Evolutionary conservation across 2,113 vertebrate species (phyloP).

Genomic region (Microcebus murinus): DNA sequence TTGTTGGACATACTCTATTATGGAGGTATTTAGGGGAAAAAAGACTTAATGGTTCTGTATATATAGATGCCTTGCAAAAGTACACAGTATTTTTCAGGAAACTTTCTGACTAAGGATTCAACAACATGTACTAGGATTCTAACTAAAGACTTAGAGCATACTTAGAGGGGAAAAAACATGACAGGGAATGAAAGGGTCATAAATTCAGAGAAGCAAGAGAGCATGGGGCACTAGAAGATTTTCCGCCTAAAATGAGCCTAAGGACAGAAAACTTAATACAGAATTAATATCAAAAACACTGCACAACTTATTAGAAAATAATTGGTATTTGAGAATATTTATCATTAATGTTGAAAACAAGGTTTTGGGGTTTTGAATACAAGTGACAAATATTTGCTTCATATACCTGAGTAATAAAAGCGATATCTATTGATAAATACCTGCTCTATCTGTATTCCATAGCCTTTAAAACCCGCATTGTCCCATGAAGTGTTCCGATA

Average conservation of each 20-base stretch:
- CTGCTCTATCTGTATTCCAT: conserved; percentile 98
- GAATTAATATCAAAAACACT: neutral
- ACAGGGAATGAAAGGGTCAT: neutral
- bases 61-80: neutral
- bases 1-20: neutral
- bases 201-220: neutral
- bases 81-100: neutral
- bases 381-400: neutral
- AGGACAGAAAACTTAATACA: conserved; percentile 1
- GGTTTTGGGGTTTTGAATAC: neutral
- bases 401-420: neutral
- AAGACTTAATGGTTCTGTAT: neutral
- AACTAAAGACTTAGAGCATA: neutral
- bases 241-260: neutral
- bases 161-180: neutral
- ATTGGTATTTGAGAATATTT: neutral
- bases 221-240: neutral
- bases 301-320: neutral
- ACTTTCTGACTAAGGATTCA: neutral
- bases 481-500: conserved; percentile 98
- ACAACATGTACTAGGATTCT: neutral
- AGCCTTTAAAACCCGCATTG: conserved; percentile 92
- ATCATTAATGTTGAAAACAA: neutral
- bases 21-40: neutral
- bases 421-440: conserved; percentile 81